Conservation (phyloP, 1,140 invertebrate genomes). For the Leptinotarsa texana region DNA sequence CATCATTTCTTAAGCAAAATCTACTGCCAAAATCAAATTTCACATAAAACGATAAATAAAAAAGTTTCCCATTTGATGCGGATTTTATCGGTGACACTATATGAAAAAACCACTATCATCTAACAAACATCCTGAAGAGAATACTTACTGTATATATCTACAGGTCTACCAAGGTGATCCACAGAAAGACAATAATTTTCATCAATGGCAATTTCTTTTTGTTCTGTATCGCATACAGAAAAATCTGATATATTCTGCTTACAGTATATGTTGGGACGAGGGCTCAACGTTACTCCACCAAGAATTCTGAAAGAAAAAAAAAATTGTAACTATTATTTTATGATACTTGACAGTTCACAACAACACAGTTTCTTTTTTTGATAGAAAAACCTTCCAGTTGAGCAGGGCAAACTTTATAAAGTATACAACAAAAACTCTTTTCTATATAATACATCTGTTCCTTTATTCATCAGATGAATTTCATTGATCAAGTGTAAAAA, state of each 20-base stretch:
- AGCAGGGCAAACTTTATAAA: not conserved
- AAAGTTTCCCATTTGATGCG: no score
- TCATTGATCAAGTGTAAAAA: no score
- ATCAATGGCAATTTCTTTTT: conserved; percentile 91
- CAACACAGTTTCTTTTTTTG: no score
- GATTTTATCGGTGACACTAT: no score
- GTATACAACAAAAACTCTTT: no score
- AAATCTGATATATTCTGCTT: conserved; percentile 94
- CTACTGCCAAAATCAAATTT: no score
- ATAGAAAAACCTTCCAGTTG: not conserved
- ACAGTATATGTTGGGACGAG: conserved; percentile 90
- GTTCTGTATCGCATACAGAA: conserved; percentile 89
- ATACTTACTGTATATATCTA: conserved; percentile 86
- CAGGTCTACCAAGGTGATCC: conserved; percentile 88
- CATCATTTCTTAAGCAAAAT: no score
- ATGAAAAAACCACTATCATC: not conserved
- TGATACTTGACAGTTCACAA: no score
- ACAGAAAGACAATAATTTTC: conserved; percentile 96
- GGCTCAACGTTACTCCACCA: conserved; percentile 91
- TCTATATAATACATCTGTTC: no score
- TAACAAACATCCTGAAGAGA: not conserved
- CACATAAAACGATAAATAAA: no score
- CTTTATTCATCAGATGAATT: no score
- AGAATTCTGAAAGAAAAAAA: conserved; percentile 68
- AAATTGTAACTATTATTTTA: not conserved